These are phyloP conservation scores for Belgica antarctica DNA, from an alignment of 2,888 invertebrate genomes.

Conservation along the genomic window DNA sequence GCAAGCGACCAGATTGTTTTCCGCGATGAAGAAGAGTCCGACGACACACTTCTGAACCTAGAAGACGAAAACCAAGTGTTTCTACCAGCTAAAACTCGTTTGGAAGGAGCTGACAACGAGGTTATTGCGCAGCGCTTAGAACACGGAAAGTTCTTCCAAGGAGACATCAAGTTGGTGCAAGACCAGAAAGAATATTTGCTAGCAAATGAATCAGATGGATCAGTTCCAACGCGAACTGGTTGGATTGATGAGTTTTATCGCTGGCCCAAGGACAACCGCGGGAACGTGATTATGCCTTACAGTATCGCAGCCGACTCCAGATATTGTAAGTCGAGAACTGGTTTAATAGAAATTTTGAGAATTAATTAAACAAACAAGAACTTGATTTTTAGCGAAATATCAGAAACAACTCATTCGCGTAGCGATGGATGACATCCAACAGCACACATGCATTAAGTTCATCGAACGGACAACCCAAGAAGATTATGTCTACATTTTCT, in stretches of 20 bases:
- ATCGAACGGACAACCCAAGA: neutral
- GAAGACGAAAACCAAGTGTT: no score
- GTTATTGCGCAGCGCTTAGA: no score
- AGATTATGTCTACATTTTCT: conserved; percentile 3
- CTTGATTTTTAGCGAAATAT: neutral
- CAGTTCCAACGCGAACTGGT: neutral
- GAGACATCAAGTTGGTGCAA: neutral
- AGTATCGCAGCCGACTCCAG: neutral
- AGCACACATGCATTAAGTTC: conserved; percentile 12
- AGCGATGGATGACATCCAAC: neutral
- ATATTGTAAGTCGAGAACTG: neutral
- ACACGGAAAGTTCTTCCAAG: neutral
- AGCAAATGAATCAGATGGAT: neutral
- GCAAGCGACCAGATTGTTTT: no score
- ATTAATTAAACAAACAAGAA: neutral
- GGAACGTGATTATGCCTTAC: neutral
- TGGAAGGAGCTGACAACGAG: no score
- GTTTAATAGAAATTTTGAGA: neutral
- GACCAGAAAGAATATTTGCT: neutral
- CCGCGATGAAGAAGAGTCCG: no score
- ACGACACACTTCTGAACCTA: no score
- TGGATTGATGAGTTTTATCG: neutral
- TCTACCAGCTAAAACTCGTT: no score
- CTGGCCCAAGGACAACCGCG: neutral
- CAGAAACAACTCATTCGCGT: neutral